Conservation (phyloP, 2,888 invertebrate species). For the Allygus modestus region DNA sequence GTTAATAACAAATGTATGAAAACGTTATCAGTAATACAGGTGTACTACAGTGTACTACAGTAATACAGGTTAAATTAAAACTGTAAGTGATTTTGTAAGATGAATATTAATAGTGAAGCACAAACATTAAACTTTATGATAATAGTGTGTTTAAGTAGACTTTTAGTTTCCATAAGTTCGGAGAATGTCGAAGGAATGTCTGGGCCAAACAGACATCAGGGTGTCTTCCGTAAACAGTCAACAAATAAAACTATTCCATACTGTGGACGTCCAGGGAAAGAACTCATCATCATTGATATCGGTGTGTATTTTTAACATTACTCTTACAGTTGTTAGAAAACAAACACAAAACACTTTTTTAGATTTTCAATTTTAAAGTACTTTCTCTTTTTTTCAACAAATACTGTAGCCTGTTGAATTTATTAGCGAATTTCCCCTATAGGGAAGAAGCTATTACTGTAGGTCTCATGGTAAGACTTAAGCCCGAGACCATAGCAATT, state of each 20-base stretch:
- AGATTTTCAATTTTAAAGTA: too few species aligned
- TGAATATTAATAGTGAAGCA: neutral
- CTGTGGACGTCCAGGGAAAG: conserved; percentile 46
- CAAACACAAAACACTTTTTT: too few species aligned
- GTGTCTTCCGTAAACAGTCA: conserved; percentile 22
- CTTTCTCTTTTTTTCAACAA: too few species aligned
- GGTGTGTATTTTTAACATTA: conserved; percentile 32
- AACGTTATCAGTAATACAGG: too few species aligned
- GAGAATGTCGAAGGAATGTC: conserved; percentile 23
- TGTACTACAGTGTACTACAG: too few species aligned
- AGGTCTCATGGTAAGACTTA: too few species aligned
- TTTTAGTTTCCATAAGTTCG: neutral
- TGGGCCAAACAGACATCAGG: conserved; percentile 22
- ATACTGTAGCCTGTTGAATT: too few species aligned
- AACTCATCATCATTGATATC: conserved; percentile 53
- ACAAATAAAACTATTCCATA: conserved; percentile 46
- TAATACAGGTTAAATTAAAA: neutral
- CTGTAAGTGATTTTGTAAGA: neutral
- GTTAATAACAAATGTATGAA: too few species aligned
- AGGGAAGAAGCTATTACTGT: too few species aligned
- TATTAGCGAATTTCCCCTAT: too few species aligned
- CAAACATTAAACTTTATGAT: neutral
- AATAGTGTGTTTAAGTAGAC: neutral
- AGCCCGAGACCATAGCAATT: too few species aligned
- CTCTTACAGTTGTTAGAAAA: too few species aligned